Conservation (phyloP, 1,140 invertebrate species). For the Drosophila kohkoa region DNA sequence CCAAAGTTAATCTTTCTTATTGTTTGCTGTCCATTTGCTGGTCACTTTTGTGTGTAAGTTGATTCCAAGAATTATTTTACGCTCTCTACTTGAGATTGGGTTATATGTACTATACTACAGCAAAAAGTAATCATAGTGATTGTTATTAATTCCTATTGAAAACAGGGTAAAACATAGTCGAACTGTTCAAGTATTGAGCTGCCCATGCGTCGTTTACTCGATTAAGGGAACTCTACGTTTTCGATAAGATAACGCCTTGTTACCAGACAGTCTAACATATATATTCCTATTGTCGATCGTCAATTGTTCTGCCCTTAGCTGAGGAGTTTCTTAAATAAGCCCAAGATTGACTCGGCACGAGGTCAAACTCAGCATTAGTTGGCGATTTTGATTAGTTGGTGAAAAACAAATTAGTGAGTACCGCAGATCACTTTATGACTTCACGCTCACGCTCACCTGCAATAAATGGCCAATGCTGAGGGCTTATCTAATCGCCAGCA, state of each 20-base stretch:
- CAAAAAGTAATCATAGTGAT: neutral
- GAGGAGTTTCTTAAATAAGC: neutral
- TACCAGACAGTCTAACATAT: conserved; percentile 22
- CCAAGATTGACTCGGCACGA: neutral
- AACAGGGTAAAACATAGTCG: conserved; percentile 14
- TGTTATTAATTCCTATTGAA: neutral
- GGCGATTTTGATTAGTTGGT: neutral
- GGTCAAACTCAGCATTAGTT: conserved; percentile 41
- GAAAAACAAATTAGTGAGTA: conserved; percentile 1
- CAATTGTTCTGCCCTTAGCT: neutral
- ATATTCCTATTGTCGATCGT: neutral
- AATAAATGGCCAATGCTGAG: neutral
- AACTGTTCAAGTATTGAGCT: neutral
- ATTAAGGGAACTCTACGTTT: conserved; percentile 17
- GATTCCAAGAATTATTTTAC: conserved; percentile 29
- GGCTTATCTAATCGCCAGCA: conserved; percentile 61
- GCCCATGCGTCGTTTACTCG: neutral
- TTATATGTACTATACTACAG: neutral
- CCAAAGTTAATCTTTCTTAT: conserved; percentile 45
- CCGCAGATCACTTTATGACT: conserved; percentile 32
- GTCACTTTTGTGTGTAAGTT: conserved; percentile 16
- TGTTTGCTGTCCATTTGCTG: conserved; percentile 13
- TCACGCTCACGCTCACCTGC: too few species aligned
- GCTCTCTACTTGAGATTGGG: neutral
- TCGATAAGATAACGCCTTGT: conserved; percentile 39